Conservation (phyloP, 2,888 invertebrate genomes). For the Caenorhabditis drosophilae region DNA sequence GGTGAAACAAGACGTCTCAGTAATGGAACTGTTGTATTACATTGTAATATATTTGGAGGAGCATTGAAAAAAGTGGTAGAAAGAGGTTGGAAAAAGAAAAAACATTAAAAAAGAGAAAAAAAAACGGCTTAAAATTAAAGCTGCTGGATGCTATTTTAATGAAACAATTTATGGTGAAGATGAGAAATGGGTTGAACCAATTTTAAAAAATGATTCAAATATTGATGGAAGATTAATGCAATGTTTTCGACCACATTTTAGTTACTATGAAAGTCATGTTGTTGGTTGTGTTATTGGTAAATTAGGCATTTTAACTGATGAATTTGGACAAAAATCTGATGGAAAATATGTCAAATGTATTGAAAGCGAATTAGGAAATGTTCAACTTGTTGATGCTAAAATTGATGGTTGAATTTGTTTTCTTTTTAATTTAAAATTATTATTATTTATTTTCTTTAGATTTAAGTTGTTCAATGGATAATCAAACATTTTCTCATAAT, state of each 20-base stretch:
- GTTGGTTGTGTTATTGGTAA: conserved; percentile 50
- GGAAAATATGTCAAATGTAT: conserved; percentile 46
- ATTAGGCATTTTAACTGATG: conserved; percentile 42
- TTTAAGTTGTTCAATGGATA: conserved; percentile 37
- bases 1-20: conserved; percentile 42
- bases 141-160: conserved; percentile 54
- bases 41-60: conserved; percentile 49
- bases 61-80: conserved; percentile 50
- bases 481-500: conserved; percentile 33
- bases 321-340: conserved; percentile 38
- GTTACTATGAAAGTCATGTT: conserved; percentile 52
- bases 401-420: conserved; percentile 26
- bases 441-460: conserved; percentile 18
- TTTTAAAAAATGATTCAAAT: conserved; percentile 5
- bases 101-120: background rate
- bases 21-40: conserved; percentile 50
- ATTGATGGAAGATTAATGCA: conserved; percentile 43
- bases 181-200: conserved; percentile 50
- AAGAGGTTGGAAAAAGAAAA: conserved; percentile 23
- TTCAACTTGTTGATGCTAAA: conserved; percentile 23
- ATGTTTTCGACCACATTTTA: conserved; percentile 55
- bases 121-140: too few relatives aligned
- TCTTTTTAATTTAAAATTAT: background rate
- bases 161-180: conserved; percentile 48
- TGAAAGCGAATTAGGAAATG: conserved; percentile 31